Evolutionary conservation across 2,888 invertebrate species (phyloP).

Genomic region (Sclerodermus sp.): DNA sequence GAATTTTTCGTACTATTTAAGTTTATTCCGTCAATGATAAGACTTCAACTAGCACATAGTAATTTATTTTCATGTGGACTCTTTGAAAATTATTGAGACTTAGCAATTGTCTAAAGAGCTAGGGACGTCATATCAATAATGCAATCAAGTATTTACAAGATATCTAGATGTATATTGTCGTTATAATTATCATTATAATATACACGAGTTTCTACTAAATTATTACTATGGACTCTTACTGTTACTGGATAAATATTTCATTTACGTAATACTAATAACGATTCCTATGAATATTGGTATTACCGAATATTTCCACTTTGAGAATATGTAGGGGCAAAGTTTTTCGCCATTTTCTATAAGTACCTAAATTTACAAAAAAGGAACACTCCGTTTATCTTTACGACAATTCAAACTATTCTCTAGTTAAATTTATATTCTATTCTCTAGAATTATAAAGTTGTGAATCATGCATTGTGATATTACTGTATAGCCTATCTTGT

Average conservation of each 20-base stretch:
- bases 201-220: not conserved
- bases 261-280: conserved; percentile 17
- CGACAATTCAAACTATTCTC: conserved; percentile 16
- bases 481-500: conserved; percentile 55
- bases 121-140: conserved; percentile 52
- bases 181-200: conserved; percentile 10
- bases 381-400: conserved; percentile 15
- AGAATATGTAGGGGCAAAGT: not conserved
- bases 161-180: conserved; percentile 21
- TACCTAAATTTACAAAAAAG: too few species aligned
- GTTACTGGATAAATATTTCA: not conserved
- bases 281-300: conserved; percentile 18
- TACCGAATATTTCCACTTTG: conserved; percentile 19
- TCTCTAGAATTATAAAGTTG: conserved; percentile 50
- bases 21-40: conserved; percentile 47
- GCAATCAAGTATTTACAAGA: conserved; percentile 46
- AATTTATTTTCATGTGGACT: conserved; percentile 51
- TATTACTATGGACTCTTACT: too few species aligned
- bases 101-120: conserved; percentile 32
- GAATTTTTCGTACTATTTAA: conserved; percentile 24
- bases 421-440: conserved; percentile 34
- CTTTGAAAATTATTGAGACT: conserved; percentile 32
- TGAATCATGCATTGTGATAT: conserved; percentile 58
- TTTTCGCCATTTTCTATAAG: too few species aligned
- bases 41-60: conserved; percentile 50